Conservation (phyloP, 2,888 invertebrate species). For the Leptothorax acervorum region DNA sequence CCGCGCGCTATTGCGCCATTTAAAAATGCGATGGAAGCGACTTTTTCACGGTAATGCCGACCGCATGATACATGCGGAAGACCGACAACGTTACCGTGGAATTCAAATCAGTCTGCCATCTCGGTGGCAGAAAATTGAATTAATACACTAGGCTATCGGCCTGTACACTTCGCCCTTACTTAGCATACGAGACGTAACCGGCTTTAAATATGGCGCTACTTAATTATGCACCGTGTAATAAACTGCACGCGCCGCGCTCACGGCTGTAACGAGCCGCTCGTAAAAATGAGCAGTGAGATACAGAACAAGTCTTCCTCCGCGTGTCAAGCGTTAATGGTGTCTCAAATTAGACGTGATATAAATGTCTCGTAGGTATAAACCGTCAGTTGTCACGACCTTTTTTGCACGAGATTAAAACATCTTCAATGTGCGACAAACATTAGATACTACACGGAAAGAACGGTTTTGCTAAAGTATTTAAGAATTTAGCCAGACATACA, state of each 20-base stretch:
- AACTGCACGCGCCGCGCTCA: conserved; percentile 40
- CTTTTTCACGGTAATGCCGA: background rate
- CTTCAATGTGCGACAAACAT: background rate
- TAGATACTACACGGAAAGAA: background rate
- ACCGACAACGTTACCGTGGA: background rate
- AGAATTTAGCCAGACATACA: too few species aligned
- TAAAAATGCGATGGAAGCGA: conserved; percentile 7
- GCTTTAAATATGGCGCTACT: conserved; percentile 48
- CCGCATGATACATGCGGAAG: background rate
- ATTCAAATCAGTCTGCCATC: conserved; percentile 25
- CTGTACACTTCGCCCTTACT: conserved; percentile 35
- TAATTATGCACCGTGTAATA: conserved; percentile 47
- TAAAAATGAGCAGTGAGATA: conserved; percentile 47
- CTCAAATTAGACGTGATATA: conserved; percentile 21
- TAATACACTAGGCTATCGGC: conserved; percentile 39
- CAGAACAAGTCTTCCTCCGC: conserved; percentile 19
- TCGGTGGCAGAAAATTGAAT: conserved; percentile 31
- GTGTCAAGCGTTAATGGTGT: conserved; percentile 30
- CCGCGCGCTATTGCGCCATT: background rate
- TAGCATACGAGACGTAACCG: conserved; percentile 47
- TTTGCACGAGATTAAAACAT: background rate
- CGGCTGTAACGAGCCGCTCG: conserved; percentile 38
- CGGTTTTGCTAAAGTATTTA: too few species aligned
- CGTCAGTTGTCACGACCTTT: background rate
- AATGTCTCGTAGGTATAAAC: background rate